These are phyloP conservation scores for Carposina sasakii DNA, from an alignment of 1,140 invertebrate genomes.

Conservation along the genomic window DNA sequence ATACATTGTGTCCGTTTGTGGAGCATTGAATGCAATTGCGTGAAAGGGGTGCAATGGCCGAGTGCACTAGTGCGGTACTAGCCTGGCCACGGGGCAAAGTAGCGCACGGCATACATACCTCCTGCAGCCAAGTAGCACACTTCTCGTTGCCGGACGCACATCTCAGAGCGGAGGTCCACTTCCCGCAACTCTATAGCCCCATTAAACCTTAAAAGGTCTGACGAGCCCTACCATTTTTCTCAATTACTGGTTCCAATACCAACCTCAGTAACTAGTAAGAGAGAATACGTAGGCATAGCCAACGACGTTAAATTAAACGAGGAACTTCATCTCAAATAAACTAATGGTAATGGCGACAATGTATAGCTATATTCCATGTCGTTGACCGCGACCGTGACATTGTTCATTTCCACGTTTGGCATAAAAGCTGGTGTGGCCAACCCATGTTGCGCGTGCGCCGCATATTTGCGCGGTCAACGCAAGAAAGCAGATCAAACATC, in stretches of 20 bases:
- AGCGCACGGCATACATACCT: slow-evolving; percentile 61
- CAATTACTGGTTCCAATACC: too few relatives aligned
- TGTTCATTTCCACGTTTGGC: slow-evolving; percentile 6
- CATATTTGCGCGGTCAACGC: slow-evolving; percentile 4
- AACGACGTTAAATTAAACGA: too few relatives aligned
- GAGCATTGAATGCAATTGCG: slow-evolving; percentile 59
- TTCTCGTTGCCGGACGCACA: slow-evolving; percentile 47
- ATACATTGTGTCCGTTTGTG: slow-evolving; percentile 57
- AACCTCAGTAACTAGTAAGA: too few relatives aligned
- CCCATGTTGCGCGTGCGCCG: slow-evolving; percentile 1
- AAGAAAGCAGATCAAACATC: slow-evolving; percentile 5
- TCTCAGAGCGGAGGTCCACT: slow-evolving; percentile 44
- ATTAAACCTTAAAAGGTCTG: too few relatives aligned
- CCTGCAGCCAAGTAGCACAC: slow-evolving; percentile 50
- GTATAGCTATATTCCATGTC: slow-evolving; percentile 11
- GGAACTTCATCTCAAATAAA: too few relatives aligned
- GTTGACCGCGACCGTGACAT: slow-evolving; percentile 20
- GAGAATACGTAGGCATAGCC: too few relatives aligned
- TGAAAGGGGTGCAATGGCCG: slow-evolving; percentile 69
- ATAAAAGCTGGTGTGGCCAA: too few relatives aligned
- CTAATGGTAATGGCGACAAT: too few relatives aligned
- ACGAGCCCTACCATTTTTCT: too few relatives aligned
- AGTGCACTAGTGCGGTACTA: slow-evolving; percentile 32
- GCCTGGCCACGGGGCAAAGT: slow-evolving; percentile 38
- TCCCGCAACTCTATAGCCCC: slow-evolving; percentile 43